A percentile compares a stretch with the other conserved stretches of the same genome.
Evolutionary conservation across 2,113 vertebrate genomes (phyloP).

Genomic region (Shinisaurus crocodilurus): DNA sequence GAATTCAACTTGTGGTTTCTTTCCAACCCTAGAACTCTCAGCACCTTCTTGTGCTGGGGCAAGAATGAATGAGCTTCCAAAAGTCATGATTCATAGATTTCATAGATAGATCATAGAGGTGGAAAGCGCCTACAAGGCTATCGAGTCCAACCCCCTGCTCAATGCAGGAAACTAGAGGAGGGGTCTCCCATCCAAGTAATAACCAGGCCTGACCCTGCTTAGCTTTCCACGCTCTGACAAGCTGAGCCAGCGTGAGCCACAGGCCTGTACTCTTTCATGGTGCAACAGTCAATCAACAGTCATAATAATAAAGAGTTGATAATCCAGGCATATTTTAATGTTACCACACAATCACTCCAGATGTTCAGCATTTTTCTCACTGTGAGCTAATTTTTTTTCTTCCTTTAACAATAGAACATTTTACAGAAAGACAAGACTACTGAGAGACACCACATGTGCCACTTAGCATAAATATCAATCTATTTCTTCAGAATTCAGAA

Average conservation of each 20-base stretch:
- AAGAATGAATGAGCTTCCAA: not conserved
- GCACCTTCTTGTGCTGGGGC: not conserved
- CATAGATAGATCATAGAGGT: too few species aligned
- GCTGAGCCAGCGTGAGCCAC: too few species aligned
- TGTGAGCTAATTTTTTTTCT: constrained; percentile 4
- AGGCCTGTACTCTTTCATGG: too few species aligned
- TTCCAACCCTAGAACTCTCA: not conserved
- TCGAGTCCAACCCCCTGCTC: too few species aligned
- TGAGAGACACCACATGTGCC: not conserved
- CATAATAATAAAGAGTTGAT: not conserved
- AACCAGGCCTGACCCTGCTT: too few species aligned
- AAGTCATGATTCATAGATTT: not conserved
- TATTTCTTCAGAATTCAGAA: constrained; percentile 21
- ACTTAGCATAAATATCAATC: constrained; percentile 15
- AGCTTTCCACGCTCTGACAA: too few species aligned
- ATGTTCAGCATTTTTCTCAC: not conserved
- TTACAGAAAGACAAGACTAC: constrained; percentile 9
- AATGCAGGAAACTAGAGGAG: too few species aligned
- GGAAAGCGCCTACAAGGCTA: too few species aligned
- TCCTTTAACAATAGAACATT: not conserved
- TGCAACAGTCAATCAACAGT: not conserved
- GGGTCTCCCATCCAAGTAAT: too few species aligned
- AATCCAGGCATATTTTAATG: not conserved
- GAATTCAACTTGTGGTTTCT: not conserved
- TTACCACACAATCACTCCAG: not conserved